Evolutionary conservation across 2,888 invertebrate genomes (phyloP), one percentile per base, ranked within the genome.

Genomic region (Zelleria hepariella): DNA sequence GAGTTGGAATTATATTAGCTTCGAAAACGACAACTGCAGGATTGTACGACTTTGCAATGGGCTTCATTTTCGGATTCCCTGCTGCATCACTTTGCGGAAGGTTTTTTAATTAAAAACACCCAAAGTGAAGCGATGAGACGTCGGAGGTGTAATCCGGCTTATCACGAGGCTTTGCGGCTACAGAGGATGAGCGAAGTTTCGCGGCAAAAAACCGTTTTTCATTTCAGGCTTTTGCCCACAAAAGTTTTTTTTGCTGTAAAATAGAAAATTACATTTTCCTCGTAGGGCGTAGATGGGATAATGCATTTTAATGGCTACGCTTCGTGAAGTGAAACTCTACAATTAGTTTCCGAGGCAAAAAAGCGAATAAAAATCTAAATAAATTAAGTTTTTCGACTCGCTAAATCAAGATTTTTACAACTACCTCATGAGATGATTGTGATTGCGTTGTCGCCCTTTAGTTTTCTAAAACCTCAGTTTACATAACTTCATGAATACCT

Each of bases 21-120:
- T 10, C 15, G 32, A 42, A 1, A 42, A 42, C 32, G n/a, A 4
- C 20, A 10, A 51, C 51, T 51, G 10, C n/a, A 15, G 51, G 23
- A 51, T 23, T 51, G 32, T 18, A 56, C 54, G 8, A 54, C 23
- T 54, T 26, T 54, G 25, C 42, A 56, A 56, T 56, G 10, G 42
- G 42, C 42, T 56, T 20, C 32, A 56, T 67, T 72, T 72, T 72
- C 72, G 71, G 73, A 74, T 71, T 73, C 72, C 68, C 66, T 18
- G 32, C 65, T 65, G 69, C 68, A 71, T 73, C 71, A 70, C 32
- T 15, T 42, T 15, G 77, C 79, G 20, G 79, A 82, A 82, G 80
- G 76, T 75, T 72, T 78, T 83, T 85, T 84, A 82, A 84, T 84
- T 84, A 82, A 84, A 83, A 82, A 78, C 73, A 54, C 56, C 53